phyloP scores from a whole-genome alignment of 2,113 vertebrate species.

The Trogon melanurus region DNA sequence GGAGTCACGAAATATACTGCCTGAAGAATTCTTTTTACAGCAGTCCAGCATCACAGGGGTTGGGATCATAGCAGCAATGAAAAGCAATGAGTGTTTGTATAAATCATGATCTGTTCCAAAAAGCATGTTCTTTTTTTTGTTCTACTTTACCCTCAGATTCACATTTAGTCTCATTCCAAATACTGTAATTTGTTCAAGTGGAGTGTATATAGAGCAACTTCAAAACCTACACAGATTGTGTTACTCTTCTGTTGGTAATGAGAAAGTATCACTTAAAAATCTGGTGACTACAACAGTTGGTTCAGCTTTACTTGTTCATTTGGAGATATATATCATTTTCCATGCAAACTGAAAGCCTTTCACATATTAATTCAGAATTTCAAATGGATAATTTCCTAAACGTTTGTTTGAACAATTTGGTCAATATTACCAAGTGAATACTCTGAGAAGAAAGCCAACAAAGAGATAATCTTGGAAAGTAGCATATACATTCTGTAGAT shows the following conservation, averaged over 20 bases:
- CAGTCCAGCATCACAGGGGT: background rate
- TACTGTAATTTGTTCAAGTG: background rate
- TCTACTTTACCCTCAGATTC: background rate
- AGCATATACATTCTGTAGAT: background rate
- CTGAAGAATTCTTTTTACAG: background rate
- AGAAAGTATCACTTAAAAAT: constrained; percentile 13
- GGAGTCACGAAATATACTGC: background rate
- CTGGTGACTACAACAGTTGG: background rate
- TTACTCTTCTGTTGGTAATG: constrained; percentile 10
- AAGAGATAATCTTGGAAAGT: background rate
- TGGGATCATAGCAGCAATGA: background rate
- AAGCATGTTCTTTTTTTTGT: too few species aligned
- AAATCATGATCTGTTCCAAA: background rate
- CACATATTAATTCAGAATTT: background rate
- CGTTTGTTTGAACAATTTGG: background rate
- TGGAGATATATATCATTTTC: background rate
- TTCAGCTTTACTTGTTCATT: constrained; percentile 30
- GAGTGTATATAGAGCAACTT: background rate
- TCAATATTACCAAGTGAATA: background rate
- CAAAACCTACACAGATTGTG: background rate
- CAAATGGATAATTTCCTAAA: background rate
- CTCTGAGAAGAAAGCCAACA: background rate
- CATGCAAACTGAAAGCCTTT: background rate
- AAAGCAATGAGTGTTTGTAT: background rate
- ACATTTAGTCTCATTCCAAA: background rate